phyloP scores from a whole-genome alignment of 2,888 invertebrate species.

The Anarsia innoxiella region DNA sequence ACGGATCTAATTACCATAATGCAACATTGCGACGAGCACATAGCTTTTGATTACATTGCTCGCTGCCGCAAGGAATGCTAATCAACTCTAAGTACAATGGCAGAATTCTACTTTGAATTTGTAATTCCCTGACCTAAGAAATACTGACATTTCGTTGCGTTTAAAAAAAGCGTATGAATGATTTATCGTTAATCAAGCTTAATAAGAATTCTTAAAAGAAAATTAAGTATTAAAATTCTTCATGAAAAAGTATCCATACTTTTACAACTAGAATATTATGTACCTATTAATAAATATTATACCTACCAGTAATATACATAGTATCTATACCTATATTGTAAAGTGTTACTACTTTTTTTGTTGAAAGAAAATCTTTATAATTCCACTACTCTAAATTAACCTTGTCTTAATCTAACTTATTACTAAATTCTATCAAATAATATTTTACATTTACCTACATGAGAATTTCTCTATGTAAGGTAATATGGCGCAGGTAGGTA shows the following conservation, averaged over 20 bases:
- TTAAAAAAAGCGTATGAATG: neutral
- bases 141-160: neutral
- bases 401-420: neutral
- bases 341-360: neutral
- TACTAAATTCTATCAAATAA: neutral
- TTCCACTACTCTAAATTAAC: no score
- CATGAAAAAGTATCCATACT: no score
- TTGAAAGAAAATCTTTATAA: neutral
- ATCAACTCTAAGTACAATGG: slow-evolving; percentile 34
- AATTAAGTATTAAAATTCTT: no score
- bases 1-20: slow-evolving; percentile 51
- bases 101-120: slow-evolving; percentile 31
- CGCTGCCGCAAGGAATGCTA: slow-evolving; percentile 44
- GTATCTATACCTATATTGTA: neutral
- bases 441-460: neutral
- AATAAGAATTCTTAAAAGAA: no score
- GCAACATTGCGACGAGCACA: slow-evolving; percentile 48
- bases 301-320: neutral
- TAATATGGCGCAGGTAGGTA: slow-evolving; percentile 5
- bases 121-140: neutral
- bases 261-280: neutral
- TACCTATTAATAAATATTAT: neutral
- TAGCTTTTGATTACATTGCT: slow-evolving; percentile 56
- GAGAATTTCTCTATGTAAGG: neutral
- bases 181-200: neutral